Evolutionary conservation across 2,113 vertebrate genomes (phyloP).

Genomic region (Engraulis encrasicolus): DNA sequence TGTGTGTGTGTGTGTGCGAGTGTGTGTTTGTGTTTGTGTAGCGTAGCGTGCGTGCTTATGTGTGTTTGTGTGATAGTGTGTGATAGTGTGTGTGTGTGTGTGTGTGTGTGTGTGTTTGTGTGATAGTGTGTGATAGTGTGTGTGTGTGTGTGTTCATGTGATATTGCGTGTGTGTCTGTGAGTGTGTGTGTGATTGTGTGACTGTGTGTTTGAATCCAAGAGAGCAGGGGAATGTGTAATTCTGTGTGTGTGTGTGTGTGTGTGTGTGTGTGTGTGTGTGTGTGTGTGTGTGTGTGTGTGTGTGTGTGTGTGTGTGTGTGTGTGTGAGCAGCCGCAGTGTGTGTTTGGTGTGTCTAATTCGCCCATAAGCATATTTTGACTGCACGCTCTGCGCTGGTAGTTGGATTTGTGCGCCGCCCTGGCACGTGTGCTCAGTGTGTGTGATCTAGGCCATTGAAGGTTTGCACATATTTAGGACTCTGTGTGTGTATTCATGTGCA

Average conservation of each 20-base stretch:
- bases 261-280: not conserved
- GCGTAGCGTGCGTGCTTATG: not conserved
- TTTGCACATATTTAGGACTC: too few species aligned
- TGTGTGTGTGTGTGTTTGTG: not conserved
- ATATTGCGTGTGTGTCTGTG: not conserved
- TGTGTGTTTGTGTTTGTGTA: too few species aligned
- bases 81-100: not conserved
- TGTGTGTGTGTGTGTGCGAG: too few species aligned
- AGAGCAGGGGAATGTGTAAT: not conserved
- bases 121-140: not conserved
- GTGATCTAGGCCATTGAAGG: too few species aligned
- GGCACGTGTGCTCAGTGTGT: too few species aligned
- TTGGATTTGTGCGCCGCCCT: not conserved
- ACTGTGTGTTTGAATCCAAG: not conserved
- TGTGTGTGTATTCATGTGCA: not conserved
- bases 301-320: slow-evolving; percentile 3
- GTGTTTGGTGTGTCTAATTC: not conserved
- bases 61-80: too few species aligned
- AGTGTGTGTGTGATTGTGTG: not conserved
- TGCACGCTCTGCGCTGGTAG: not conserved
- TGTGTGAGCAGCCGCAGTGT: not conserved
- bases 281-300: not conserved
- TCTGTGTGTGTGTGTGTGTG: not conserved
- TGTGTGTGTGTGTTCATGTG: not conserved
- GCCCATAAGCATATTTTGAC: not conserved